These are phyloP conservation scores for Myripristis murdjan DNA, from an alignment of 2,797 vertebrate genomes.

Conservation along the genomic window DNA sequence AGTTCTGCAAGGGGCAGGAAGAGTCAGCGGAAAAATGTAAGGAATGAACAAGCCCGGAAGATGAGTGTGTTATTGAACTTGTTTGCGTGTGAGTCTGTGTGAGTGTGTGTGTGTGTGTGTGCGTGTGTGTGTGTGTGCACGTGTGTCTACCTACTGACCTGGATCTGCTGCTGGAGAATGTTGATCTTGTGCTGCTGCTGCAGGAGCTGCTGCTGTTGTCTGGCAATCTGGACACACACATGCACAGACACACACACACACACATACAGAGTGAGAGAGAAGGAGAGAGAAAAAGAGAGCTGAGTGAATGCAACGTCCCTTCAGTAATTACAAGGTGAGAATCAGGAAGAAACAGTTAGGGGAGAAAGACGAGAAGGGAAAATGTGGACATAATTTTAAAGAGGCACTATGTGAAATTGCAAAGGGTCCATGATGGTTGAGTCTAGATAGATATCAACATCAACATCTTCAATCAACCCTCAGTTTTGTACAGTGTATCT, in stretches of 20 bases:
- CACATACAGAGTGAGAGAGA: constrained; percentile 45
- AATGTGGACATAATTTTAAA: not conserved
- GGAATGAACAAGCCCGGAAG: not conserved
- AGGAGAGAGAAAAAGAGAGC: not conserved
- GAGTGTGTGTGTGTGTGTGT: constrained; percentile 29
- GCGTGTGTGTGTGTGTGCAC: not conserved
- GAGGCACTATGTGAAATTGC: too few relatives aligned
- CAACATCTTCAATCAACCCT: too few relatives aligned
- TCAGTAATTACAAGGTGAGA: too few relatives aligned
- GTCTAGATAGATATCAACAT: too few relatives aligned
- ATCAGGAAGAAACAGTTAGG: too few relatives aligned
- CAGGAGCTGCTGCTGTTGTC: constrained; percentile 99
- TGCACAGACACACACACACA: constrained; percentile 4
- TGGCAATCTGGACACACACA: constrained; percentile 92
- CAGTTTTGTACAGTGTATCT: too few relatives aligned
- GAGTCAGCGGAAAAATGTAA: constrained; percentile 13
- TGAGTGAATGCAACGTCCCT: too few relatives aligned
- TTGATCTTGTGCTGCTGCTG: constrained; percentile 99
- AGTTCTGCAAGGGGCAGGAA: constrained; percentile 7
- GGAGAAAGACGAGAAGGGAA: not conserved
- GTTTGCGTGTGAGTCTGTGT: constrained; percentile 18
- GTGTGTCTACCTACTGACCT: constrained; percentile 90
- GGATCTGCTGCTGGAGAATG: constrained; percentile 99
- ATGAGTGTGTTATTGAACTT: not conserved
- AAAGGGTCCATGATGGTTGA: too few relatives aligned